Evolutionary conservation across 2,113 vertebrate species (phyloP).

Genomic region (Desmodus rotundus): DNA sequence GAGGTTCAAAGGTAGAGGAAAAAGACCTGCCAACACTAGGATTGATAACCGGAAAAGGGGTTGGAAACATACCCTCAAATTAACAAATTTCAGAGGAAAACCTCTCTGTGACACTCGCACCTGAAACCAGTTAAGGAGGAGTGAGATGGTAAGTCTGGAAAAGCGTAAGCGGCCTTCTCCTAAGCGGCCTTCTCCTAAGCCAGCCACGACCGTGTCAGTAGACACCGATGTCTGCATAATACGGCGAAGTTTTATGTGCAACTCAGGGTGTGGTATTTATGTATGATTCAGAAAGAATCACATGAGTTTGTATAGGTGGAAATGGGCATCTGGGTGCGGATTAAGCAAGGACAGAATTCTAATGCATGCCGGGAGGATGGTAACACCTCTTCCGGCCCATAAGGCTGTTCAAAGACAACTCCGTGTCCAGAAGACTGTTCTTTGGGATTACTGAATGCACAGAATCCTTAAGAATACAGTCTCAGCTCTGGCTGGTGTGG

Average conservation of each 20-base stretch:
- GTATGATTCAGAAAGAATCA: slow-evolving; percentile 77
- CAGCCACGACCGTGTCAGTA: slow-evolving; percentile 22
- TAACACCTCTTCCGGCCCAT: slow-evolving; percentile 46
- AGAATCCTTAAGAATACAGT: slow-evolving; percentile 38
- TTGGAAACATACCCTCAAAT: not conserved
- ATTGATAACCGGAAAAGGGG: not conserved
- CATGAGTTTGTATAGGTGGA: slow-evolving; percentile 71
- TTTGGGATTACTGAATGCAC: slow-evolving; percentile 40
- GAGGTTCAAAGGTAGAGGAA: not conserved
- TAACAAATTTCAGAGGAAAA: not conserved
- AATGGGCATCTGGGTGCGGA: slow-evolving; percentile 76
- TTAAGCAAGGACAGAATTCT: slow-evolving; percentile 72
- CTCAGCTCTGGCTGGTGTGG: not conserved
- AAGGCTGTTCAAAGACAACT: slow-evolving; percentile 59
- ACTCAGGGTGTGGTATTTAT: slow-evolving; percentile 68
- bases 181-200: slow-evolving; percentile 43
- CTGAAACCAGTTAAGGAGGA: not conserved
- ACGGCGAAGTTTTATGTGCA: slow-evolving; percentile 69
- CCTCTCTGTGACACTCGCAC: not conserved
- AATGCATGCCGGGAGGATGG: slow-evolving; percentile 57
- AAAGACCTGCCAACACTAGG: not conserved
- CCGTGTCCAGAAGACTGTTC: slow-evolving; percentile 44
- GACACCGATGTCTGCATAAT: slow-evolving; percentile 65
- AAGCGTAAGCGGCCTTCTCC: slow-evolving; percentile 28
- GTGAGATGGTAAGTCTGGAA: not conserved